Evolutionary conservation across 2,113 vertebrate genomes (phyloP).

Genomic region (Camelus dromedarius): DNA sequence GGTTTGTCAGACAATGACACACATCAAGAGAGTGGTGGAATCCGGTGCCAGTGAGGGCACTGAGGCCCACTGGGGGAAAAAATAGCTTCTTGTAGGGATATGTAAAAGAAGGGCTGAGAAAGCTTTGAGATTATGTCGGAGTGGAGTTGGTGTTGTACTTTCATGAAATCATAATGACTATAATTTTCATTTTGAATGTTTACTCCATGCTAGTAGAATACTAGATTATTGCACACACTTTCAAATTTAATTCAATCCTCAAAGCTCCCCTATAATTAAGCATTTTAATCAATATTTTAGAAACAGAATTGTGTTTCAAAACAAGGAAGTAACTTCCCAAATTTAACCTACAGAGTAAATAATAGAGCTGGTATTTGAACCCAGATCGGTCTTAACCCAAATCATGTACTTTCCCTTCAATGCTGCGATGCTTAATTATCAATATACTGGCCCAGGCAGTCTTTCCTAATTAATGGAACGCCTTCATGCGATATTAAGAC

Average conservation of each 20-base stretch:
- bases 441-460: not conserved
- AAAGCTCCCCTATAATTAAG: not conserved
- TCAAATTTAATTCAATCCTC: not conserved
- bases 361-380: not conserved
- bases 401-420: not conserved
- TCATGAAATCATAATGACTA: not conserved
- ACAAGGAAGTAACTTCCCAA: not conserved
- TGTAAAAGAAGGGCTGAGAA: not conserved
- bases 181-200: not conserved
- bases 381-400: not conserved
- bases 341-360: not conserved
- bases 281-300: not conserved
- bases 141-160: not conserved
- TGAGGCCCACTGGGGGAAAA: not conserved
- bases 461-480: not conserved
- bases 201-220: not conserved
- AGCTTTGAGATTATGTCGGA: not conserved
- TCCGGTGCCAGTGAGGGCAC: fast-evolving
- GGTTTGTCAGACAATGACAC: not conserved
- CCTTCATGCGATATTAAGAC: not conserved
- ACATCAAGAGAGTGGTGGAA: not conserved
- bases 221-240: not conserved
- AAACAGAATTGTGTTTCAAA: not conserved
- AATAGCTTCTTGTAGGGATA: not conserved
- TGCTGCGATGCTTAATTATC: not conserved